These are phyloP conservation scores for Nemurella pictetii DNA, from an alignment of 2,888 invertebrate species.

Conservation along the genomic window DNA sequence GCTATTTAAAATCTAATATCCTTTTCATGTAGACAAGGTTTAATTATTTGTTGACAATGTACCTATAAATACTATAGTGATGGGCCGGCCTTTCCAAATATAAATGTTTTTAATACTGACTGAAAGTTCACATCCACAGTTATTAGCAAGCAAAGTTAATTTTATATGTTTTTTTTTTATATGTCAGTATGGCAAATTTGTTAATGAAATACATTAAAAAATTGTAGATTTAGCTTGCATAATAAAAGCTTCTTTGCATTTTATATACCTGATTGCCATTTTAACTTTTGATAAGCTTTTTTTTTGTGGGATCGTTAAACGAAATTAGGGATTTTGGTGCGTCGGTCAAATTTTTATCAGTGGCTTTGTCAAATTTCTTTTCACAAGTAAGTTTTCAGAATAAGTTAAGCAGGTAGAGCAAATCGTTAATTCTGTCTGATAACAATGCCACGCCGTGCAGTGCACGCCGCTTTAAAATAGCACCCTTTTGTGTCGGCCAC, in stretches of 20 bases:
- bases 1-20: constrained; percentile 32
- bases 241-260: not conserved
- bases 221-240: not conserved
- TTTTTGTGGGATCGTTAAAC: not conserved
- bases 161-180: not conserved
- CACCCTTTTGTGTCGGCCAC: not conserved
- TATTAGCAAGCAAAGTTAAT: not conserved
- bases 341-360: not conserved
- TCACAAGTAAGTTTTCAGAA: not conserved
- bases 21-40: constrained; percentile 28
- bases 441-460: not conserved
- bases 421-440: not conserved
- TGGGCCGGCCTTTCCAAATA: not conserved
- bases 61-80: not conserved
- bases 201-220: not conserved
- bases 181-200: not conserved
- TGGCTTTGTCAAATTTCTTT: not conserved
- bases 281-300: not conserved
- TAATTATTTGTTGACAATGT: constrained; percentile 28
- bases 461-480: not conserved
- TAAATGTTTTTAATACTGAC: not conserved
- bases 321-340: not conserved
- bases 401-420: not conserved
- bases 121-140: not conserved
- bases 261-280: not conserved